These are phyloP conservation scores for Proctacanthus coquilletti DNA, from an alignment of 1,140 invertebrate species.

Conservation along the genomic window DNA sequence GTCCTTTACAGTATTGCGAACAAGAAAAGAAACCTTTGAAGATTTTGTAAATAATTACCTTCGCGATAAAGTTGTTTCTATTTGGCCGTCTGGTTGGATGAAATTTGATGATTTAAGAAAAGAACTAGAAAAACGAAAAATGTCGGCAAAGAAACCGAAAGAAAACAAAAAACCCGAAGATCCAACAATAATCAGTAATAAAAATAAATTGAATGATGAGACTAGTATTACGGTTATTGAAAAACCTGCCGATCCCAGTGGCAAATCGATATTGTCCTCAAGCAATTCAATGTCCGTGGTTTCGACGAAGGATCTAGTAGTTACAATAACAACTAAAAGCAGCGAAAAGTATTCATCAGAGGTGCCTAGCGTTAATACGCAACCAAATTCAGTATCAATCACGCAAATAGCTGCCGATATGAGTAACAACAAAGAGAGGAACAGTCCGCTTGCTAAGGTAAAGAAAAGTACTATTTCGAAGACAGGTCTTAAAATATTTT, in stretches of 20 bases:
- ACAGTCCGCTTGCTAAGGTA: too few species aligned
- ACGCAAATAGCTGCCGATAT: too few species aligned
- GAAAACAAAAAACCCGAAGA: constrained; percentile 15
- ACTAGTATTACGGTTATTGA: too few species aligned
- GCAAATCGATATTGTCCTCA: neutral
- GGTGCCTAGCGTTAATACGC: too few species aligned
- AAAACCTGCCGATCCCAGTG: too few species aligned
- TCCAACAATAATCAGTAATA: neutral
- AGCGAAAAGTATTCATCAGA: neutral
- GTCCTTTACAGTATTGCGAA: constrained; percentile 19
- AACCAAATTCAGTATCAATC: too few species aligned
- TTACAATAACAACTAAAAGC: neutral
- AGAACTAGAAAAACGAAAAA: constrained; percentile 21
- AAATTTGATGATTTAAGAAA: constrained; percentile 22
- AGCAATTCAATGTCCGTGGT: neutral
- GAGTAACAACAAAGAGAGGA: too few species aligned
- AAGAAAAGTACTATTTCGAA: too few species aligned
- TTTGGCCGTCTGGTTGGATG: constrained; percentile 29
- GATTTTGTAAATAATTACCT: constrained; percentile 23
- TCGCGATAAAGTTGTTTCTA: constrained; percentile 18
- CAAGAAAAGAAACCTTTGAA: constrained; percentile 22
- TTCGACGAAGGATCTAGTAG: neutral
- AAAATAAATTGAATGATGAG: too few species aligned
- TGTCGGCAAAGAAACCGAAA: constrained; percentile 15
- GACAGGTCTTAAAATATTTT: too few species aligned